Conservation (phyloP, 2,888 invertebrate genomes). For the Ferrisia virgata region DNA sequence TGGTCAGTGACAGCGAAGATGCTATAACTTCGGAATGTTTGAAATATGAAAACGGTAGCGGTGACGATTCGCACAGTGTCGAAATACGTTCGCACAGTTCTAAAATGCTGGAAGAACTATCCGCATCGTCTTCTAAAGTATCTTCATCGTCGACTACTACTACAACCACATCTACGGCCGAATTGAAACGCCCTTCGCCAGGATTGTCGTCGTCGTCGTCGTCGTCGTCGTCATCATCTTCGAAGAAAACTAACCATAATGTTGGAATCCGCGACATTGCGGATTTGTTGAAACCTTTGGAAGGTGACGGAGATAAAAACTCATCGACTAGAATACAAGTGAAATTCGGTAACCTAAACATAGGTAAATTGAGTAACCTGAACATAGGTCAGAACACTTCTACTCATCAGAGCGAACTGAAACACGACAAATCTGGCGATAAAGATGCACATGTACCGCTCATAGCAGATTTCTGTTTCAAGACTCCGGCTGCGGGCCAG, state of each 20-base stretch:
- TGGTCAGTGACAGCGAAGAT: constrained; percentile 58
- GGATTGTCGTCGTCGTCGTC: background rate
- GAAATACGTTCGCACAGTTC: background rate
- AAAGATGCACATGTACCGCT: constrained; percentile 79
- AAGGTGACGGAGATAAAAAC: constrained; percentile 52
- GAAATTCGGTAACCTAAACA: constrained; percentile 51
- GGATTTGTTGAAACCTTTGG: constrained; percentile 50
- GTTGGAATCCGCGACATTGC: constrained; percentile 44
- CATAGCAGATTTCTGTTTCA: constrained; percentile 72
- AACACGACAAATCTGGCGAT: constrained; percentile 58
- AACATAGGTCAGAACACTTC: constrained; percentile 49
- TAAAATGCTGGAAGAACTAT: background rate
- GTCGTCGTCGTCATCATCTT: background rate
- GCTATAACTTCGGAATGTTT: constrained; percentile 51
- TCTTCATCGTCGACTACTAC: background rate
- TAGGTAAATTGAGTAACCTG: constrained; percentile 50
- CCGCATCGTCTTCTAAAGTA: background rate
- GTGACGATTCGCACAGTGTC: background rate
- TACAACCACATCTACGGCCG: background rate
- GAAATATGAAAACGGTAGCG: constrained; percentile 20
- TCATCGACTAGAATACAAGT: constrained; percentile 49
- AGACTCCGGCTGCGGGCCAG: constrained; percentile 62
- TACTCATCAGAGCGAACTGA: background rate
- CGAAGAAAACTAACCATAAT: constrained; percentile 32
- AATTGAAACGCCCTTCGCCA: background rate